These are phyloP conservation scores for Chloroceryle amazona DNA, from an alignment of 2,797 vertebrate genomes.

Conservation along the genomic window DNA sequence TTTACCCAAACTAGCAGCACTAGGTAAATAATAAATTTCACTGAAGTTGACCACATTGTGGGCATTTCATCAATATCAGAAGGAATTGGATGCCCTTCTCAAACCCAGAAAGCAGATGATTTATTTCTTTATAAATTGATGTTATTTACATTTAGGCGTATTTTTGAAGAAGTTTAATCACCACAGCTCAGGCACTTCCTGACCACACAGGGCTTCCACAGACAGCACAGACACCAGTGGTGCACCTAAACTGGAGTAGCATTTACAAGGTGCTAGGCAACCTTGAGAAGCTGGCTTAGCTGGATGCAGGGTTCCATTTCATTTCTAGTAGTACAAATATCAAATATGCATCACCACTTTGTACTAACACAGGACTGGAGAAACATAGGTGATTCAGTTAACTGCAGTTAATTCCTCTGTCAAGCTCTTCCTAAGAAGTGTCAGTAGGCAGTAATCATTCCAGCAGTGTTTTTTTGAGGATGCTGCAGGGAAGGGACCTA, in stretches of 20 bases:
- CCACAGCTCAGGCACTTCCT: neutral
- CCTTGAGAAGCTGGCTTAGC: neutral
- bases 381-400: neutral
- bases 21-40: neutral
- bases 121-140: neutral
- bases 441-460: neutral
- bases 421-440: rapidly evolving
- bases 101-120: neutral
- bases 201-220: neutral
- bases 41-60: neutral
- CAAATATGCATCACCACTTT: neutral
- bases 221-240: neutral
- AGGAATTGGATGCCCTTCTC: neutral
- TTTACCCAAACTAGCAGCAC: neutral
- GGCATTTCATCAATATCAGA: neutral
- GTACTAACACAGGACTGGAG: neutral
- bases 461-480: neutral
- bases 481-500: neutral
- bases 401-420: neutral
- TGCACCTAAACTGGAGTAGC: neutral
- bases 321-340: neutral
- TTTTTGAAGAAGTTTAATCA: neutral
- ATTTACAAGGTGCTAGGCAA: neutral
- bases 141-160: neutral
- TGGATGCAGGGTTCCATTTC: rapidly evolving